Percentiles rank a stretch among this genome's conserved stretches.
Evolutionary conservation across 2,797 vertebrate species (phyloP).

Genomic region (Silurus aristotelis): DNA sequence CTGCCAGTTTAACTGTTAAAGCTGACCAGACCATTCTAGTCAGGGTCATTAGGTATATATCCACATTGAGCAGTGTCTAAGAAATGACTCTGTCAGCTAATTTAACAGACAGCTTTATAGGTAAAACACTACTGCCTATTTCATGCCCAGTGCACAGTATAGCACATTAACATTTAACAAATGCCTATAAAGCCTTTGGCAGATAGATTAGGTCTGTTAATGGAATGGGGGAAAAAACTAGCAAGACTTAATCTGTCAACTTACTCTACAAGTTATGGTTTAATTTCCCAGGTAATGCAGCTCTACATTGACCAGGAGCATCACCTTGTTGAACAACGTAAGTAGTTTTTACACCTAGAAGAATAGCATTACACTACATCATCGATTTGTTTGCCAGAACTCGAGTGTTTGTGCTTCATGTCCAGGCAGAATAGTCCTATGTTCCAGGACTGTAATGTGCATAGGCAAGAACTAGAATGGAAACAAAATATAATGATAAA

Average conservation of each 20-base stretch:
- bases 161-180: not conserved
- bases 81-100: constrained; percentile 19
- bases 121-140: not conserved
- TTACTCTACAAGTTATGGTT: constrained; percentile 26
- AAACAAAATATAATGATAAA: not conserved
- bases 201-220: not conserved
- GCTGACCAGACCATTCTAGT: not conserved
- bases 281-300: constrained; percentile 31
- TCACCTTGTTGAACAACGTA: not conserved
- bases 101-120: not conserved
- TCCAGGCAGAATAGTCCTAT: not conserved
- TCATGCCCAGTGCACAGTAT: not conserved
- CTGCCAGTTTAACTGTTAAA: not conserved
- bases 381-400: not conserved
- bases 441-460: not conserved
- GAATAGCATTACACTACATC: not conserved
- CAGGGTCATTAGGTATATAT: not conserved
- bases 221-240: constrained; percentile 25
- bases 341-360: not conserved
- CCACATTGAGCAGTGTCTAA: constrained; percentile 7
- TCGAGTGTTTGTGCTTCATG: not conserved
- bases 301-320: not conserved
- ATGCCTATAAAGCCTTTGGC: not conserved
- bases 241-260: constrained; percentile 1
- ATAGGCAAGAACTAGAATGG: not conserved